These are phyloP conservation scores for Phymanthus crucifer DNA, from an alignment of 92 coral and sea anemone genomes.

Conservation along the genomic window DNA sequence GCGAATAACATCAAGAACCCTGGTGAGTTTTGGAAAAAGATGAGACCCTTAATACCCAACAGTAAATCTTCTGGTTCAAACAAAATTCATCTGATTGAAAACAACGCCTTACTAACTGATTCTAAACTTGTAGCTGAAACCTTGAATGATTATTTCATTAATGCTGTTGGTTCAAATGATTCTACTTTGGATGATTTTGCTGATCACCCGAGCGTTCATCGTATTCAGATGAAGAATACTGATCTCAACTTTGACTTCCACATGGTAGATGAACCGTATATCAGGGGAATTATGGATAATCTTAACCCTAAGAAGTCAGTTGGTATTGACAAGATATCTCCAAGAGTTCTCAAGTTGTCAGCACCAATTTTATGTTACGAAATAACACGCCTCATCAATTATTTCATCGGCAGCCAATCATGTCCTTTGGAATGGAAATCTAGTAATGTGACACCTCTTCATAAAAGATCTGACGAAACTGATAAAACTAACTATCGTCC, in stretches of 20 bases:
- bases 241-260: not conserved
- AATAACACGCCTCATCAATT: not conserved
- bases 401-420: not conserved
- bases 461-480: not conserved
- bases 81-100: not conserved
- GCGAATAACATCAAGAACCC: constrained; percentile 38
- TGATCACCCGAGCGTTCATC: not conserved
- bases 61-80: not conserved
- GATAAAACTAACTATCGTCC: not conserved
- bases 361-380: not conserved
- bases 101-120: not conserved
- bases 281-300: not conserved
- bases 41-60: constrained; percentile 41
- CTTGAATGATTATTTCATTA: not conserved
- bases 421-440: constrained; percentile 14
- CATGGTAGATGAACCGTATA: not conserved
- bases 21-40: constrained; percentile 63
- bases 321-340: constrained; percentile 10
- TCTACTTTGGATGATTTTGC: not conserved
- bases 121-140: not conserved
- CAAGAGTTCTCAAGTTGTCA: constrained; percentile 7
- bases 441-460: not conserved
- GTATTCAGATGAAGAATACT: not conserved
- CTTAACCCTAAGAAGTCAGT: constrained; percentile 5
- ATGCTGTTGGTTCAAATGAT: not conserved